A percentile compares a stretch with the other conserved stretches of the same genome.
phyloP scores from a whole-genome alignment of 2,113 vertebrate genomes.

The Seriola aureovittata region DNA sequence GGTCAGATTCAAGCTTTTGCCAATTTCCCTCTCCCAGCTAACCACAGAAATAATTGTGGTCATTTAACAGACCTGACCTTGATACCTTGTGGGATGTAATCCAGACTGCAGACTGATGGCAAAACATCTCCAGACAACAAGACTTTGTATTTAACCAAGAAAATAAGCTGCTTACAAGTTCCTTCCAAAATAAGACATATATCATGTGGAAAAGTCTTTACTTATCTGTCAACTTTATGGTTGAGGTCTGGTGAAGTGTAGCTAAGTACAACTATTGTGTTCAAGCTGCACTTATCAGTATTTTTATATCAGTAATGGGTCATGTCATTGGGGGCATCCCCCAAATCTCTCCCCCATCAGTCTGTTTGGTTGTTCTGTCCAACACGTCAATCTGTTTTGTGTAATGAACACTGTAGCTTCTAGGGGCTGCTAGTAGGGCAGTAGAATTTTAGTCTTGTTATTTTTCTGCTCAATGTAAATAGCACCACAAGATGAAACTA shows the following conservation, averaged over 20 bases:
- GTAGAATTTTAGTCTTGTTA: neutral
- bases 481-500: conserved; percentile 30
- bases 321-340: neutral
- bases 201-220: neutral
- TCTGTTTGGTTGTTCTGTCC: neutral
- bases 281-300: neutral
- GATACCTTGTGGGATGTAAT: neutral
- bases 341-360: neutral
- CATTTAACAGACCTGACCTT: neutral
- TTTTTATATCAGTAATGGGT: neutral
- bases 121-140: neutral
- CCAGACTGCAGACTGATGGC: neutral
- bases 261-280: neutral
- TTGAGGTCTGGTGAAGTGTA: neutral
- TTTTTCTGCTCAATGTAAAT: conserved; percentile 25
- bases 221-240: neutral
- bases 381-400: neutral
- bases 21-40: neutral
- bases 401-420: conserved; percentile 1
- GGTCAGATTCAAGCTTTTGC: neutral
- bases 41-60: neutral
- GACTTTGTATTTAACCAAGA: neutral
- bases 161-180: neutral
- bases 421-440: neutral
- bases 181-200: neutral